Base-by-base conservation (phyloP, 1,140 invertebrate species). In the Saxidomus purpurata region DNA sequence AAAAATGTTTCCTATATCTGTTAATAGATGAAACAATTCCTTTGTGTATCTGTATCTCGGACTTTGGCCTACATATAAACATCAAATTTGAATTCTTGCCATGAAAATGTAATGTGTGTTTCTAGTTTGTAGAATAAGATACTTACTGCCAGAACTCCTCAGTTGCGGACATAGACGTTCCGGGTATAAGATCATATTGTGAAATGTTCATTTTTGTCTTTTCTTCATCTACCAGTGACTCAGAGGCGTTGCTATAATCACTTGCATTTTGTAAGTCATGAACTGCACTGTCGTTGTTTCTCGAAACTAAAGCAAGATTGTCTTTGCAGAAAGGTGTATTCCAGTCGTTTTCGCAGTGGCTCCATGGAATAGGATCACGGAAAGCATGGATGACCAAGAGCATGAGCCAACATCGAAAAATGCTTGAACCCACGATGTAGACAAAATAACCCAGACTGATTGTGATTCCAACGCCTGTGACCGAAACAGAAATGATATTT, bases 361-460 rank as follows among this genome's bases (percentile, higher is more conserved):
- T 98, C 99, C 99, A 99, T 2, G 99, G 99, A 69, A 99, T 96
- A 92, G 97, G 95, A 90, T 97, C 97, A 47, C 97, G 97, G 96
- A 99, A 99, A 25, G 98, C 99, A 71, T 98, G 98, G 95, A 99
- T 98, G 95, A 99, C 98, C 96, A 98, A 99, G 79, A 99, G 97
- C 67, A 99, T 96, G 11, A 98, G 98, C 98, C 98, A 99, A 25
- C 98, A n/a, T n/a, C n/a, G n/a, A n/a, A n/a, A n/a, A n/a, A n/a
- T n/a, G n/a, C n/a, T n/a, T n/a, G n/a, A n/a, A n/a, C n/a, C n/a
- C n/a, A n/a, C n/a, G n/a, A n/a, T n/a, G n/a, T n/a, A n/a, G n/a
- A n/a, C n/a, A n/a, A n/a, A n/a, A n/a, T n/a, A n/a, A n/a, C n/a
- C n/a, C n/a, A n/a, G n/a, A n/a, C n/a, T n/a, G n/a, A n/a, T n/a